Conservation (phyloP, 1,140 invertebrate species). For the Camponotus vicinus region DNA sequence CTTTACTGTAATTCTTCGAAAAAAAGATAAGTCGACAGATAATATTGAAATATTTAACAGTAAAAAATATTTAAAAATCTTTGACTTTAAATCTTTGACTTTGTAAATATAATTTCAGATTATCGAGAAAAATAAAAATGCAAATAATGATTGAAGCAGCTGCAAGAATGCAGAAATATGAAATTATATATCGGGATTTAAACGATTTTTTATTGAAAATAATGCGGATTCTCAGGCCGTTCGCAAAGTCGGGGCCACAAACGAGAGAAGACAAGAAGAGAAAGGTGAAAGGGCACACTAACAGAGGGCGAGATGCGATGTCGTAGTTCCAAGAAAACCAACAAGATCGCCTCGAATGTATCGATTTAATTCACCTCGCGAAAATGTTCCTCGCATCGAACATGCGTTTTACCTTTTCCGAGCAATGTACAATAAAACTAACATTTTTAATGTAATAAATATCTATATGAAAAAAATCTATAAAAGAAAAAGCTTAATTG, state of each 20-base stretch:
- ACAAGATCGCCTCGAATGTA: slow-evolving; percentile 50
- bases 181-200: not conserved
- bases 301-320: slow-evolving; percentile 20
- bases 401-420: slow-evolving; percentile 27
- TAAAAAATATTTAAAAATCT: slow-evolving; percentile 3
- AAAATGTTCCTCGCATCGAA: slow-evolving; percentile 24
- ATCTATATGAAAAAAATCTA: not conserved
- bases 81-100: slow-evolving; percentile 8
- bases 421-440: slow-evolving; percentile 40
- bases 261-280: not conserved
- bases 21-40: not conserved
- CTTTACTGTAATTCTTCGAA: not conserved
- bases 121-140: not conserved
- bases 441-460: slow-evolving; percentile 45
- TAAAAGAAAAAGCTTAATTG: not conserved
- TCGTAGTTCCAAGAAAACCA: slow-evolving; percentile 64
- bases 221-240: not conserved
- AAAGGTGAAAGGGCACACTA: slow-evolving; percentile 43
- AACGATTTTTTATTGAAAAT: not conserved
- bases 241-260: not conserved
- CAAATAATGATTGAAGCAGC: slow-evolving; percentile 2
- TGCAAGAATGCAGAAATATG: not conserved
- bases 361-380: slow-evolving; percentile 45
- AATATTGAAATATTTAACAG: not conserved
- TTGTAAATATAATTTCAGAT: not conserved